Evolutionary conservation across 2,888 invertebrate species (phyloP), one percentile per base, ranked within the genome.

Genomic region (Xestia xanthographa): DNA sequence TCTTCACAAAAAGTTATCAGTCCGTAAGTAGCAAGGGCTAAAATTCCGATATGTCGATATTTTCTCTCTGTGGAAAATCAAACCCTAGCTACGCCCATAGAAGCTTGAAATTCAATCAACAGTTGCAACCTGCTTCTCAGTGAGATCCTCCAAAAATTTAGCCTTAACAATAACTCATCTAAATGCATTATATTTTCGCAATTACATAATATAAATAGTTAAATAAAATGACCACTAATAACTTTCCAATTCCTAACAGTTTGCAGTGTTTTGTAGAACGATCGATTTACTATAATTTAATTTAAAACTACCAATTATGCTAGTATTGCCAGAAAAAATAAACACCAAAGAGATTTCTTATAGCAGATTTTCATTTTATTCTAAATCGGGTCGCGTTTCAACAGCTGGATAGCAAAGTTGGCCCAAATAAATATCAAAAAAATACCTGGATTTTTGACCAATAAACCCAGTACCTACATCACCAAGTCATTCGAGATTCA

Each of bases 121-220:
- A 58, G n/a, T 65, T 60, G 38, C 45, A 77, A 80, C 50, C 50
- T 22, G 66, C 83, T 66, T 22, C 73, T 77, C 77, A 77, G 85
- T 76, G 67, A 86, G 75, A 67, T 43, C 68, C 56, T 75, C 65
- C 38, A 76, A 71, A 63, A 78, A 77, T 71, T 41, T 78, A 12
- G 68, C 79, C 86, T 87, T 89, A 85, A 82, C 75, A 80, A 83
- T 80, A 88, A 90, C 88, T 86, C 86, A 86, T 86, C 89, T 91
- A 91, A 91, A 91, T 91, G 91, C 91, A 91, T 85, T 86, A 77
- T 76, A 80, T 80, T 82, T 70, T 77, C 62, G 72, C 74, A 75
- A 82, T 75, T 72, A 66, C 66, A 66, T 75, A 71, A 80, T 75
- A 83, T 87, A 80, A 87, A 88, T 88, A 88, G 77, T 86, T 88